Conservation (phyloP, 2,113 vertebrate species). For the Columba janthina region DNA sequence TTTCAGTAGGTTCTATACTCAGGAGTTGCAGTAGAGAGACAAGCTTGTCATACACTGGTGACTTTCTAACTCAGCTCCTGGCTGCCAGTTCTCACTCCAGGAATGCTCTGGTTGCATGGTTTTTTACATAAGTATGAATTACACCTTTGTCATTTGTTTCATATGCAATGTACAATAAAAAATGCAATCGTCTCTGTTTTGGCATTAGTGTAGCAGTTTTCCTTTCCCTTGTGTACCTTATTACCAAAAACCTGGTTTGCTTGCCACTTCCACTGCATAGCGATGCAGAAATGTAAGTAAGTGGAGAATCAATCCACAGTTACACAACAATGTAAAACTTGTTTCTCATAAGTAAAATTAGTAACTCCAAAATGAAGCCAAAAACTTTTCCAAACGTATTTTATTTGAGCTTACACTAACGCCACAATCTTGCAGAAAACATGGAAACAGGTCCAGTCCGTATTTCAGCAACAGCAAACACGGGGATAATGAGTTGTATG, state of each 20-base stretch:
- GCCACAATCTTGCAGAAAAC: background rate
- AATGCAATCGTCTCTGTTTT: background rate
- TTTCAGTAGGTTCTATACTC: background rate
- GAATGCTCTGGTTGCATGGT: background rate
- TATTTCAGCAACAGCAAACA: slow-evolving; percentile 20
- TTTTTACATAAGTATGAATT: background rate
- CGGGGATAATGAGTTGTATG: background rate
- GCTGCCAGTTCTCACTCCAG: background rate
- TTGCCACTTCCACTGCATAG: background rate
- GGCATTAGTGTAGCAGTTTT: background rate
- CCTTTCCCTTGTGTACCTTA: background rate
- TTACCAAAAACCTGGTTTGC: background rate
- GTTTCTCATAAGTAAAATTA: slow-evolving; percentile 16
- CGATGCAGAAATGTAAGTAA: slow-evolving; percentile 18
- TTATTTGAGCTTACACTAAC: slow-evolving; percentile 20
- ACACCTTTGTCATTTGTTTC: background rate
- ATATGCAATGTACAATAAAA: background rate
- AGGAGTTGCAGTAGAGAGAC: background rate
- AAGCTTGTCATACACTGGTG: background rate
- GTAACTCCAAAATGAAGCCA: slow-evolving; percentile 13
- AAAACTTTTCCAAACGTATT: slow-evolving; percentile 23
- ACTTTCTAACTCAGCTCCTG: background rate
- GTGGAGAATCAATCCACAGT: slow-evolving; percentile 3
- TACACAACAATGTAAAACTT: background rate
- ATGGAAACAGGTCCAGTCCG: background rate